Evolutionary conservation across 2,888 invertebrate genomes (phyloP), one percentile per base, ranked within the genome.

Genomic region (Hemaris fuciformis): DNA sequence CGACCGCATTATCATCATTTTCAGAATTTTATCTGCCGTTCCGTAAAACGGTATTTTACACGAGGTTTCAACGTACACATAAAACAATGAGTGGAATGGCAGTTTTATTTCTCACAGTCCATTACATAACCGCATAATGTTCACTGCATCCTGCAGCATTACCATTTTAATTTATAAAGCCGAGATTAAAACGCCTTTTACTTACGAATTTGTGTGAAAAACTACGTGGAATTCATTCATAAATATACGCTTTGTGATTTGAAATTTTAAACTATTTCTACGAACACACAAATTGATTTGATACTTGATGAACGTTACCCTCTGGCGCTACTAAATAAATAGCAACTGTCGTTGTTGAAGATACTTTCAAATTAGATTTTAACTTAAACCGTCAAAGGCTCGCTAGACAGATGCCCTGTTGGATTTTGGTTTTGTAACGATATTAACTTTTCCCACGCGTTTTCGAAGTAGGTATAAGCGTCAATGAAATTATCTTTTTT

Each of bases 121-220:
- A 60, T 57, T 62, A 68, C 62, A 68, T 62, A 70, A 62, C 66
- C 63, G 57, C 66, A 66, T 68, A 68, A 65, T 66, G 60, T 64
- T 63, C 62, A 45, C 56, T 38, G 60, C 60, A 42, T 48, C 46
- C 63, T 38, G n/a, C 38, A n/a, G 20, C 20, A 43, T 43, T 20
- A 20, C 20, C 18, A 43, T 20, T 43, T 43, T 43, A 43, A 43
- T 43, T 43, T 20, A 43, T 18, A 43, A 38, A 43, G 43, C 43
- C 43, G 20, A 43, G 43, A 43, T 43, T 43, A 43, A 43, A 43
- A 22, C 18, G 7, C 43, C 20, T 43, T 43, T 43, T 43, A 43
- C 43, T 43, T 43, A 20, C 43, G 43, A 18, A 43, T 20, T 43
- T 18, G 43, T 22, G 43, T 43, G 20, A 7, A 43, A 43, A 20